A percentile compares a stretch with the other conserved stretches of the same genome.
These are phyloP conservation scores for Cloeon dipterum DNA, from an alignment of 2,888 invertebrate genomes.

Conservation along the genomic window DNA sequence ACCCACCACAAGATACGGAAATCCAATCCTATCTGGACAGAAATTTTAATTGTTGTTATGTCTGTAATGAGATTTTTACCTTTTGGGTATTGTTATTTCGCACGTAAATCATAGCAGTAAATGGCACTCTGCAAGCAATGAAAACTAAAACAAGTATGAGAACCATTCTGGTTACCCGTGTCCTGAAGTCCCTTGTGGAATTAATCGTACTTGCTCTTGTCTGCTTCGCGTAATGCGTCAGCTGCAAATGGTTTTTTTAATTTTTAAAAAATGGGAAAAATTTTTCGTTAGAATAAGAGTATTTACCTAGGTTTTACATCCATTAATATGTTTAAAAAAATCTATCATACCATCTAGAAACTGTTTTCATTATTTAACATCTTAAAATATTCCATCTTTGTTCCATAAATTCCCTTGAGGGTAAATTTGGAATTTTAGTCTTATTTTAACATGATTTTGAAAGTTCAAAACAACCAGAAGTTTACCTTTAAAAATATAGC, in stretches of 20 bases:
- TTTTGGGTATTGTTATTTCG: not conserved
- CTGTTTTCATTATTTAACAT: no score
- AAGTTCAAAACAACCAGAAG: no score
- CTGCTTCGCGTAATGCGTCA: constrained; percentile 38
- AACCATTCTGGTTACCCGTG: constrained; percentile 42
- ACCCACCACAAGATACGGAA: constrained; percentile 38
- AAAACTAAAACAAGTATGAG: constrained; percentile 44
- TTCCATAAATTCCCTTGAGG: no score
- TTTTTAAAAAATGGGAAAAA: no score
- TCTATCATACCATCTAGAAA: not conserved
- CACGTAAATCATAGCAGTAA: constrained; percentile 39
- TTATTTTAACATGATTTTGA: no score
- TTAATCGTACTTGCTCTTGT: constrained; percentile 36
- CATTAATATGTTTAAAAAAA: not conserved
- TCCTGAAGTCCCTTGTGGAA: constrained; percentile 34
- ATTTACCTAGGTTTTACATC: no score
- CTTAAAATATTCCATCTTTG: no score
- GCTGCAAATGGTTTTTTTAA: no score
- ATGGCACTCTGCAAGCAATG: constrained; percentile 44
- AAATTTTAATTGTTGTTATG: constrained; percentile 2
- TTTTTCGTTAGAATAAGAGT: no score
- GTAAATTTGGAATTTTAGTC: no score
- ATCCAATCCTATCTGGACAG: constrained; percentile 26
- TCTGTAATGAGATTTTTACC: no score
- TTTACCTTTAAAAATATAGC: constrained; percentile 41